Evolutionary conservation across 2,888 invertebrate genomes (phyloP).

Genomic region (Euproctis similis): DNA sequence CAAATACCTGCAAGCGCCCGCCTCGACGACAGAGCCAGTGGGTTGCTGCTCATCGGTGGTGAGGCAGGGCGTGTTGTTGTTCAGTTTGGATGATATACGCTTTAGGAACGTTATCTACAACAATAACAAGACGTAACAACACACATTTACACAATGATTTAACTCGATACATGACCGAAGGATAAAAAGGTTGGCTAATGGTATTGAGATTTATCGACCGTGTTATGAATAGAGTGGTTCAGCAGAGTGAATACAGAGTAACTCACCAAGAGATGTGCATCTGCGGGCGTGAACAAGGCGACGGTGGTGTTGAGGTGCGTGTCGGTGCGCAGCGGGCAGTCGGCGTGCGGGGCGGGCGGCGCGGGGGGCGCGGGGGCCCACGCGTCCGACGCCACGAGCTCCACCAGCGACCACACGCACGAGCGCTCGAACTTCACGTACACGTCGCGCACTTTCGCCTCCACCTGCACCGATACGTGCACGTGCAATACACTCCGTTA

Average conservation of each 20-base stretch:
- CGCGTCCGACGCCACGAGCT: slow-evolving; percentile 75
- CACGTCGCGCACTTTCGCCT: slow-evolving; percentile 77
- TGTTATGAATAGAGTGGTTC: too few species aligned
- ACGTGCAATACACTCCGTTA: too few species aligned
- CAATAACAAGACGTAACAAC: too few species aligned
- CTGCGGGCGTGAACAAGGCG: slow-evolving; percentile 44
- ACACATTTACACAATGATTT: too few species aligned
- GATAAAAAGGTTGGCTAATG: too few species aligned
- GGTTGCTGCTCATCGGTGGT: slow-evolving; percentile 46
- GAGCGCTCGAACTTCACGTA: slow-evolving; percentile 88
- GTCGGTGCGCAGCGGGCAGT: slow-evolving; percentile 44
- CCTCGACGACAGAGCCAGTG: slow-evolving; percentile 38
- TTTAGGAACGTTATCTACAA: slow-evolving; percentile 55
- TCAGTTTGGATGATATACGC: slow-evolving; percentile 60
- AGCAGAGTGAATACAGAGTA: background rate
- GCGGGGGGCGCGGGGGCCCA: slow-evolving; percentile 39
- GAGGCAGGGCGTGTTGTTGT: slow-evolving; percentile 58
- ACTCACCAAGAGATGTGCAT: slow-evolving; percentile 48
- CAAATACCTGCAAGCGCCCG: slow-evolving; percentile 39
- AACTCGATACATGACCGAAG: too few species aligned
- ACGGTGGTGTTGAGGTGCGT: slow-evolving; percentile 28
- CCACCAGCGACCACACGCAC: slow-evolving; percentile 86
- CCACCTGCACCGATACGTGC: too few species aligned
- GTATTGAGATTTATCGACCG: too few species aligned
- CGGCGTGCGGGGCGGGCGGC: slow-evolving; percentile 18